Evolutionary conservation across 2,888 invertebrate species (phyloP), one percentile per base, ranked within the genome.

Genomic region (Cephus pulcher): DNA sequence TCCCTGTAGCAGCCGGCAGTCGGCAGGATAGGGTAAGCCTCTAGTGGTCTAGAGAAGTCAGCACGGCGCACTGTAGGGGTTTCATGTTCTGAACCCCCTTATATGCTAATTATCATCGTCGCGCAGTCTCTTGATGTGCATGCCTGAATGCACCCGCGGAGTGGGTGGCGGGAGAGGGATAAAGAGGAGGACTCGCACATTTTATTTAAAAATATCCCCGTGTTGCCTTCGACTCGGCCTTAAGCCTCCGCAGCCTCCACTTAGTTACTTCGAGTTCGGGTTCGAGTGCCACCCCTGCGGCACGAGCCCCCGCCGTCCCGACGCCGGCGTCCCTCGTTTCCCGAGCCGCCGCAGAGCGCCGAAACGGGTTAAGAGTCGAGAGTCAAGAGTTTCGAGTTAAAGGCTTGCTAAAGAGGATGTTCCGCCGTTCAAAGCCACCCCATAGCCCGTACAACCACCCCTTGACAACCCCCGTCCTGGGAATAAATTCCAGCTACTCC

Each of bases 41-140:
- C 81, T 85, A 90, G 89, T 87, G 89, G 87, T 89, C 89, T 90
- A 90, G 86, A 90, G 86, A 90, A 89, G 86, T 89, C 88, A 88
- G 88, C 85, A 83, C 86, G 81, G 88, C 87, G 88, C 84, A 86
- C 84, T 89, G 88, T 88, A 89, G 88, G 82, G 88, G 86, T 85
- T 89, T 87, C 85, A 86, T 86, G 86, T 88, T 89, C 23, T 88
- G 87, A 86, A 84, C 86, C 85, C 88, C 83, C 89, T 89, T 88
- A 86, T 87, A 84, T 86, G 88, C 90, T 90, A 90, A 90, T 90
- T 90, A 90, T 90, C 90, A 88, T 89, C 89, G 87, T 90, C 88
- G 83, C 84, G 84, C 81, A 87, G 88, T 88, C 89, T 89, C 90
- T 90, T 87, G 85, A 89, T 86, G 85, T 86, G 87, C 89, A 90